These are phyloP conservation scores for Redunca redunca DNA, from an alignment of 2,113 vertebrate genomes.

Conservation along the genomic window DNA sequence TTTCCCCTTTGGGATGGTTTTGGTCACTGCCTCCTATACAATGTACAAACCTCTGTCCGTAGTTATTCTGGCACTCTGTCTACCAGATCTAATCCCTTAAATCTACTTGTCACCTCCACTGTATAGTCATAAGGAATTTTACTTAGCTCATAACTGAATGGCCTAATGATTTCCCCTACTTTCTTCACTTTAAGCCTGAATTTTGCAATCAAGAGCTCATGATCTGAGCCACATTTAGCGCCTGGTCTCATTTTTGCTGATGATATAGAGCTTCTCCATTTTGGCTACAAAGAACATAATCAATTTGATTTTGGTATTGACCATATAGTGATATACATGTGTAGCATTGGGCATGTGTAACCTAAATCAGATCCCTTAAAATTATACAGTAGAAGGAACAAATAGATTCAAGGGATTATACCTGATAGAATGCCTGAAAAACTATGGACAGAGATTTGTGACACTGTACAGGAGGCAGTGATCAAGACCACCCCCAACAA, in stretches of 20 bases:
- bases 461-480: not conserved
- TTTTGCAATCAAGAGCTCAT: not conserved
- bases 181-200: not conserved
- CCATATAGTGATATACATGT: not conserved
- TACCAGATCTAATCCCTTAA: not conserved
- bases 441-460: not conserved
- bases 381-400: not conserved
- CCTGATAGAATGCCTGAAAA: not conserved
- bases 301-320: not conserved
- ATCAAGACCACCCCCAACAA: not conserved
- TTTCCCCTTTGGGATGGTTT: not conserved
- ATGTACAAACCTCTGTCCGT: not conserved
- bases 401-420: not conserved
- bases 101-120: not conserved
- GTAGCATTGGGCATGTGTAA: not conserved
- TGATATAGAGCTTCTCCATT: not conserved
- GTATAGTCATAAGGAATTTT: not conserved
- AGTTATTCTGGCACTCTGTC: not conserved
- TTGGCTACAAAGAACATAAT: not conserved
- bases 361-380: not conserved
- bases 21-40: not conserved
- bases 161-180: not conserved
- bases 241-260: not conserved
- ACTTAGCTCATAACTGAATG: not conserved
- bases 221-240: not conserved